Percentiles rank a stretch among this genome's conserved stretches.
phyloP scores from a whole-genome alignment of 2,113 vertebrate species.

The Callorhinus ursinus region DNA sequence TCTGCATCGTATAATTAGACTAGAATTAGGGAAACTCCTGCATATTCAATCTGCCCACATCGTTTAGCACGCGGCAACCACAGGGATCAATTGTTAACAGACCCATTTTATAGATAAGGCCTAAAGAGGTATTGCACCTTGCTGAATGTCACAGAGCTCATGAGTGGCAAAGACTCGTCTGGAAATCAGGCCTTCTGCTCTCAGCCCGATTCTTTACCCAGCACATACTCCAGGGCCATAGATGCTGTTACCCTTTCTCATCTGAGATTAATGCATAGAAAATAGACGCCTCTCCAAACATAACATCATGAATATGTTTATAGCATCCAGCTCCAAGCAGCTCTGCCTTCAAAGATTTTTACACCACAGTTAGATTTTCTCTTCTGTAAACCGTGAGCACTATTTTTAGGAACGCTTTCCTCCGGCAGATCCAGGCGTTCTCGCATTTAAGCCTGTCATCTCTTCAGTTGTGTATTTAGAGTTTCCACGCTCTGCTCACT shows the following conservation, averaged over 20 bases:
- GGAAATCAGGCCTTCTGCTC: background rate
- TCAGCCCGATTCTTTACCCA: background rate
- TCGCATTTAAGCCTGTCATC: constrained; percentile 55
- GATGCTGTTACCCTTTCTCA: background rate
- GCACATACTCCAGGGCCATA: background rate
- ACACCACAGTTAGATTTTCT: constrained; percentile 57
- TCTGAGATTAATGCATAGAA: constrained; percentile 30
- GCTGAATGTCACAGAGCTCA: background rate
- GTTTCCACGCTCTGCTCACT: constrained; percentile 51
- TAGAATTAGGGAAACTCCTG: background rate
- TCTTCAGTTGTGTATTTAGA: constrained; percentile 65
- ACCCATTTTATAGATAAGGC: background rate
- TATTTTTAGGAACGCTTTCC: constrained; percentile 68
- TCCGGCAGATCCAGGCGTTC: constrained; percentile 45
- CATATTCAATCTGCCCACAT: background rate
- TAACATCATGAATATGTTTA: constrained; percentile 57
- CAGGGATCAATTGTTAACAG: background rate
- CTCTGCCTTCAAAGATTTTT: constrained; percentile 70
- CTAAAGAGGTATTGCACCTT: background rate
- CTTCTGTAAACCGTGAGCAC: constrained; percentile 67
- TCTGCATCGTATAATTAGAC: background rate
- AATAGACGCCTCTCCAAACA: constrained; percentile 34
- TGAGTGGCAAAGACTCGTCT: background rate
- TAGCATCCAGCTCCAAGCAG: constrained; percentile 50
- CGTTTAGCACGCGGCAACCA: background rate